Evolutionary conservation across 2,797 vertebrate species (phyloP), one percentile per base, ranked within the genome.

Genomic region (Danio aesculapii): DNA sequence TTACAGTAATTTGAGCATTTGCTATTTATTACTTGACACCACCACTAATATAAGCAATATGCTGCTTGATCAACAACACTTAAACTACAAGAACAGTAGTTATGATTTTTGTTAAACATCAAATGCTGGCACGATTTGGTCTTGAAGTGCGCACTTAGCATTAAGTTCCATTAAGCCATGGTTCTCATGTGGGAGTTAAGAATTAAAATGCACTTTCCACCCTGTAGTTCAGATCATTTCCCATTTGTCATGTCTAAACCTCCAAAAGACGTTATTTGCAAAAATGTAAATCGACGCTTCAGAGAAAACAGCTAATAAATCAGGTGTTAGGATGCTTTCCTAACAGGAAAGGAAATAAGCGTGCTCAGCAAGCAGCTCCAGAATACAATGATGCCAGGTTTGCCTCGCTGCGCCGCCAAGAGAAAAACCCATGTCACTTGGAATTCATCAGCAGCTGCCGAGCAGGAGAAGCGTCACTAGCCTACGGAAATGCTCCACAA

Each of bases 401-500:
- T 68, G 63, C 79, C 79, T 55, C 58, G 30, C 52, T 67, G 30
- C 17, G n/a, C 62, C 70, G 78, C 77, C 57, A 66, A 39, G 72
- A 86, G 79, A 77, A 74, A 73, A 83, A 39, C 62, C 68, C 71
- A 50, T 80, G 83, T 82, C 86, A 83, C 76, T 80, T 64, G 30
- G 43, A 81, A 85, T 87, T 66, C 69, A 72, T 72, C 74, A 73
- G 63, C 66, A 5, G 30, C 57, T 58, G 64, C 58, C 13, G 62
- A 81, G 72, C 64, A 81, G 55, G 47, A 39, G 64, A 43, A 52
- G 63, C 75, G 67, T 91, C 88, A 90, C 87, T 17, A 2, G 85
- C 79, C 44, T 59, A 44, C n/a, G 81, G 84, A 87, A 77, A 88
- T 74, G 68, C 88, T 47, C 8, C 41, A 75, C 83, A 90, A 90